A percentile compares a stretch with the other conserved stretches of the same genome.
Conservation (phyloP, 53 echinoderm and acorn worm species). For the Luidia sarsii region DNA sequence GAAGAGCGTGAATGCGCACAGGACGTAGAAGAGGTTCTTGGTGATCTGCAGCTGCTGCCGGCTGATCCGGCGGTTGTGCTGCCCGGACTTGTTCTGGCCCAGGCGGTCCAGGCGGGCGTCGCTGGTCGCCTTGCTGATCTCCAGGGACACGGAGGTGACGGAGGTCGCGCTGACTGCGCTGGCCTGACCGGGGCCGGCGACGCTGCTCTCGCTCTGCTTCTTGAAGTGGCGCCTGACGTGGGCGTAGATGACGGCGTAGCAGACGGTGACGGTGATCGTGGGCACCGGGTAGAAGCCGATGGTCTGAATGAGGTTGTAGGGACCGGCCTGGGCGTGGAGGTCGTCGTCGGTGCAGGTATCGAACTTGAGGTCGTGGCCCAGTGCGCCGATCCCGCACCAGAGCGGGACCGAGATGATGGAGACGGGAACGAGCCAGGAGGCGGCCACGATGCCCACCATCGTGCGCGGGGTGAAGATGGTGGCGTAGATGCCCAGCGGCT, state of each 20-base stretch:
- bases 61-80: neutral
- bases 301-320: conserved; percentile 22
- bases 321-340: neutral
- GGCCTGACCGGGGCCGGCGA: neutral
- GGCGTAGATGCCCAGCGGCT: conserved; percentile 2
- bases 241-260: conserved; percentile 40
- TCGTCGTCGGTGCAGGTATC: conserved; percentile 34
- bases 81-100: neutral
- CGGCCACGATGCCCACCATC: conserved; percentile 9
- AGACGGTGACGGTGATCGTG: conserved; percentile 5
- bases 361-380: conserved; percentile 25
- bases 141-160: neutral
- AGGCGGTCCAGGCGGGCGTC: too few relatives aligned
- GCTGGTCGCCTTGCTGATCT: neutral
- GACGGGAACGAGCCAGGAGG: conserved; percentile 39
- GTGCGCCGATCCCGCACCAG: conserved; percentile 4
- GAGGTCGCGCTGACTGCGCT: neutral
- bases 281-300: conserved; percentile 37
- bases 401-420: conserved; percentile 16
- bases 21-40: conserved; percentile 36
- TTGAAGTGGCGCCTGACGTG: conserved; percentile 32
- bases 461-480: conserved; percentile 25
- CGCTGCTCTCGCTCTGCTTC: neutral
- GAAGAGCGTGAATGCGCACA: conserved; percentile 28
- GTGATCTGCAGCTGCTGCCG: conserved; percentile 49